phyloP scores from a whole-genome alignment of 1,140 invertebrate genomes.

The Leptopilina clavipes region DNA sequence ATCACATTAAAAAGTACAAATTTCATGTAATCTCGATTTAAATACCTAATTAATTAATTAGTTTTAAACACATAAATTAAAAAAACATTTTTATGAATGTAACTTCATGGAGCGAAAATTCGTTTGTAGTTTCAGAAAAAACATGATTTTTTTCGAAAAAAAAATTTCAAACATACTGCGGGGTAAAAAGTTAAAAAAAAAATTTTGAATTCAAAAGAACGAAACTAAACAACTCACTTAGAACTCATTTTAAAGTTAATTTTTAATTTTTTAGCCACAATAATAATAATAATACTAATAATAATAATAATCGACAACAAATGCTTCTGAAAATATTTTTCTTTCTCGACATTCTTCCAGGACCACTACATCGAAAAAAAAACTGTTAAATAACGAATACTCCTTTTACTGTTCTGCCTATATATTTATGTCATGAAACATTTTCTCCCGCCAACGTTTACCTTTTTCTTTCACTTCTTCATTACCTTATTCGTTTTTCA shows the following conservation, averaged over 20 bases:
- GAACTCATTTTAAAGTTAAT: not conserved
- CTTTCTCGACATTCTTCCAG: not conserved
- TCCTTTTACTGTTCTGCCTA: not conserved
- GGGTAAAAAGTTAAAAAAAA: not conserved
- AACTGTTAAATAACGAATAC: constrained; percentile 15
- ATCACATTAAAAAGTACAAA: too few relatives aligned
- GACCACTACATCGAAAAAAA: constrained; percentile 18
- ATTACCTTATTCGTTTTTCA: not conserved
- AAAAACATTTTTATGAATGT: too few relatives aligned
- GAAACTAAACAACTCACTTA: not conserved
- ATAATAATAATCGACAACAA: constrained; percentile 17
- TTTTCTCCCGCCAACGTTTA: constrained; percentile 21
- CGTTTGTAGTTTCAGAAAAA: not conserved
- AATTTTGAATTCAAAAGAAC: not conserved
- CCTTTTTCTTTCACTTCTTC: constrained; percentile 13
- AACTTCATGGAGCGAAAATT: too few relatives aligned
- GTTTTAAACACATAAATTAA: too few relatives aligned
- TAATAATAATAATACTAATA: too few relatives aligned
- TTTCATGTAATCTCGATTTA: too few relatives aligned
- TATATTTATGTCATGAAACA: constrained; percentile 6
- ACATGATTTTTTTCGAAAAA: not conserved
- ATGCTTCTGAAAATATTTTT: not conserved
- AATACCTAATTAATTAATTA: too few relatives aligned
- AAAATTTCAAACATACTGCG: too few relatives aligned
- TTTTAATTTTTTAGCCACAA: too few relatives aligned